A percentile compares a stretch with the other conserved stretches of the same genome.
Evolutionary conservation across 2,113 vertebrate genomes (phyloP).

Genomic region (Clarias magur): DNA sequence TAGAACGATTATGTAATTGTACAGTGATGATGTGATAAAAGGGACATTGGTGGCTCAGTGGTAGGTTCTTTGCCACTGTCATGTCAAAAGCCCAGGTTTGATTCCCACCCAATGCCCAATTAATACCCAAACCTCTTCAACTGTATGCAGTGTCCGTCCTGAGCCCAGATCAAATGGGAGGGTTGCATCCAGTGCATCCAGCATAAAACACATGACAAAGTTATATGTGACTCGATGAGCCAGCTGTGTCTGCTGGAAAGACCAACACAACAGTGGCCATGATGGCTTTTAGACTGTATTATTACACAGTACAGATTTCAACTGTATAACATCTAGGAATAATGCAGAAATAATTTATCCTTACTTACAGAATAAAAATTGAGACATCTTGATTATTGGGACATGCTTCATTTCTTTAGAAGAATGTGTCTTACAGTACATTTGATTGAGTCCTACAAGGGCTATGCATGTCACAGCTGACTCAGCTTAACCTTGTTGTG

Average conservation of each 20-base stretch:
- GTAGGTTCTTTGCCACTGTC: too few species aligned
- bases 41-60: too few species aligned
- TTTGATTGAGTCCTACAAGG: neutral
- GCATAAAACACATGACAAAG: too few species aligned
- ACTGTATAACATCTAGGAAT: neutral
- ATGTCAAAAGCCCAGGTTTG: too few species aligned
- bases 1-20: neutral
- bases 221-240: too few species aligned
- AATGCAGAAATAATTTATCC: neutral
- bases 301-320: neutral
- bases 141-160: too few species aligned
- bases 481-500: slow-evolving; percentile 14
- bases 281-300: neutral
- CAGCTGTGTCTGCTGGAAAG: too few species aligned
- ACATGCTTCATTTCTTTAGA: neutral
- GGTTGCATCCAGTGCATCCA: too few species aligned
- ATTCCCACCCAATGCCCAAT: too few species aligned
- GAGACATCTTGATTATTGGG: neutral
- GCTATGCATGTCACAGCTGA: slow-evolving; percentile 10
- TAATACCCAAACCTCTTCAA: too few species aligned
- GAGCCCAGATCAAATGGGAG: too few species aligned
- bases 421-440: neutral
- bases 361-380: neutral
- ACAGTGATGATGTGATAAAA: neutral
- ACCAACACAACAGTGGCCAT: neutral